phyloP scores from a whole-genome alignment of 2,888 invertebrate genomes.

The Odontothrips loti region DNA sequence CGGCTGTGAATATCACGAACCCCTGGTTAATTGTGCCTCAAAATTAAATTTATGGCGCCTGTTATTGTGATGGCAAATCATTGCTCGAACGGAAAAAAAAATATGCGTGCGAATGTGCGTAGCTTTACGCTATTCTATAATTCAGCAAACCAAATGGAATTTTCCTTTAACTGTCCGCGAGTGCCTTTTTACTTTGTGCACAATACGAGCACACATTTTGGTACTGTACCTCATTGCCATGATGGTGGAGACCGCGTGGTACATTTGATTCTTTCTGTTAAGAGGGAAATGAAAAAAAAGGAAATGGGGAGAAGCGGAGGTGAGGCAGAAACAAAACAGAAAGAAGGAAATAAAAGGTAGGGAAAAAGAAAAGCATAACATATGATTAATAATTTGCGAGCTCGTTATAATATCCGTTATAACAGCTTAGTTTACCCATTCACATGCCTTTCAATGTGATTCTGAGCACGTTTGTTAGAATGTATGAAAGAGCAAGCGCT shows the following conservation, averaged over 20 bases:
- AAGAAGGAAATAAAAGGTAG: conserved; percentile 30
- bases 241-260: conserved; percentile 90
- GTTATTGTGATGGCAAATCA: too few species aligned
- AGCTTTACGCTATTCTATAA: too few species aligned
- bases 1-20: too few species aligned
- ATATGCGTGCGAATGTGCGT: too few species aligned
- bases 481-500: too few species aligned
- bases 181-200: background rate
- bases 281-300: conserved; percentile 30
- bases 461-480: background rate
- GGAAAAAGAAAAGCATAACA: conserved; percentile 36
- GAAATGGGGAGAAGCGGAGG: conserved; percentile 27
- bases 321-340: conserved; percentile 29
- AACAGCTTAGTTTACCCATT: background rate
- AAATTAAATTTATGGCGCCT: too few species aligned
- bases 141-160: background rate
- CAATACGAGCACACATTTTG: background rate
- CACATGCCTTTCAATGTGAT: conserved; percentile 11
- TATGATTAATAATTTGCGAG: conserved; percentile 22
- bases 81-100: too few species aligned
- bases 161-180: background rate
- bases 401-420: background rate
- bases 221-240: conserved; percentile 80
- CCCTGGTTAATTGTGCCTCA: too few species aligned
- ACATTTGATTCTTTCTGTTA: conserved; percentile 82